Evolutionary conservation across 1,140 invertebrate species (phyloP).

Genomic region (Pachypeltis micranthus): DNA sequence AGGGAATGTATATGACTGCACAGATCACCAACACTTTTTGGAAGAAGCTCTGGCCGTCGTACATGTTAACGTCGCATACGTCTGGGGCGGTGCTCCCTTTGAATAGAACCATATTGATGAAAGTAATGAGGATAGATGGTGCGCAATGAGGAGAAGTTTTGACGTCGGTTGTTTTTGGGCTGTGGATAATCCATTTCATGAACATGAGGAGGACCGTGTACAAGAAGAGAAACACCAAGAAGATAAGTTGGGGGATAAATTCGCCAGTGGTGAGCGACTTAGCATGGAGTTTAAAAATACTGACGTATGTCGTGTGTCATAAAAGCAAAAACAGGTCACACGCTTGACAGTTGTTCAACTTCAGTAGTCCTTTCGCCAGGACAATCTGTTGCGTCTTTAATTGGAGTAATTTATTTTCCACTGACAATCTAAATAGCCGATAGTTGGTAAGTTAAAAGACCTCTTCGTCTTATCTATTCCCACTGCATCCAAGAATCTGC

Average conservation of each 20-base stretch:
- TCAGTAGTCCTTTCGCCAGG: no score
- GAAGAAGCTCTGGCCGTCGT: constrained; percentile 52
- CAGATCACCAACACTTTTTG: constrained; percentile 78
- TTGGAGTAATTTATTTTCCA: no score
- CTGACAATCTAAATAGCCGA: no score
- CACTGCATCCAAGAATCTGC: no score
- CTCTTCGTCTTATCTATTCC: no score
- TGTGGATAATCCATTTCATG: constrained; percentile 76
- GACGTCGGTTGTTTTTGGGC: constrained; percentile 45
- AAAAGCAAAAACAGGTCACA: no score
- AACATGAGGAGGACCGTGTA: constrained; percentile 83
- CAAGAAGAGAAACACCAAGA: constrained; percentile 70
- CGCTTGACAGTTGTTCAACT: no score
- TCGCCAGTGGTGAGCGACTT: no score
- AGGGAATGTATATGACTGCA: constrained; percentile 82
- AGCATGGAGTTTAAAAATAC: no score
- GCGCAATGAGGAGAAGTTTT: constrained; percentile 52
- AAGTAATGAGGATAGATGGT: constrained; percentile 83
- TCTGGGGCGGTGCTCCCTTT: constrained; percentile 36
- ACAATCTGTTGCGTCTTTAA: no score
- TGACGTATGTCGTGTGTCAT: no score
- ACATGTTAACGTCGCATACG: constrained; percentile 51
- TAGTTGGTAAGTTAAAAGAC: no score
- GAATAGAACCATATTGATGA: constrained; percentile 89
- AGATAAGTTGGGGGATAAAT: constrained; percentile 81